Evolutionary conservation across 53 echinoderm and acorn worm species (phyloP).

Genomic region (Luidia sarsii): DNA sequence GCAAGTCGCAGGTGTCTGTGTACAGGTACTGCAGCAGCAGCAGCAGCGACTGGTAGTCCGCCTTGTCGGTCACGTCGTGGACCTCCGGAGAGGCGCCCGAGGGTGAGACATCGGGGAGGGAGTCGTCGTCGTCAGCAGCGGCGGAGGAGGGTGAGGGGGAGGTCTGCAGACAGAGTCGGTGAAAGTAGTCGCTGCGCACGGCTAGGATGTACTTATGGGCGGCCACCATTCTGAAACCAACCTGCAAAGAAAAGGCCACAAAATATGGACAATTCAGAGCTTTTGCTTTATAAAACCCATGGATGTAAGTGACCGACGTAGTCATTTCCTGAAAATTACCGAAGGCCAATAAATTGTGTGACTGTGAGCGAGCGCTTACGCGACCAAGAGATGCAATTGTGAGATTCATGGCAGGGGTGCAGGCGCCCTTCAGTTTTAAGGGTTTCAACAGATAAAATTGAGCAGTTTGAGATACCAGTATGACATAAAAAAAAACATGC

Average conservation of each 20-base stretch:
- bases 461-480: too few relatives aligned
- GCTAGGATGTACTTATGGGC: conserved; percentile 91
- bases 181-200: conserved; percentile 79
- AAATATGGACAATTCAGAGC: not conserved
- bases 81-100: conserved; percentile 27
- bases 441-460: too few relatives aligned
- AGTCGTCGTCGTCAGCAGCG: not conserved
- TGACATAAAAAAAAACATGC: too few relatives aligned
- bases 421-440: too few relatives aligned
- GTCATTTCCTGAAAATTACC: too few relatives aligned
- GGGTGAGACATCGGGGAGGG: not conserved
- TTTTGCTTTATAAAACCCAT: too few relatives aligned
- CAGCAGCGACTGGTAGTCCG: conserved; percentile 56
- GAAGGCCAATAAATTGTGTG: too few relatives aligned
- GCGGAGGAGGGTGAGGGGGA: not conserved
- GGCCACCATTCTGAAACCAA: conserved; percentile 61
- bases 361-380: too few relatives aligned
- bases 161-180: conserved; percentile 59
- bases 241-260: conserved; percentile 13
- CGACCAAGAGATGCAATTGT: too few relatives aligned
- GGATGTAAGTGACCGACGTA: too few relatives aligned
- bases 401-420: too few relatives aligned
- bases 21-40: conserved; percentile 82
- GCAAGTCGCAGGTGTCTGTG: conserved; percentile 81
- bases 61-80: conserved; percentile 63